These are phyloP conservation scores for Eptesicus fuscus DNA, from an alignment of 2,113 vertebrate species.

Conservation along the genomic window DNA sequence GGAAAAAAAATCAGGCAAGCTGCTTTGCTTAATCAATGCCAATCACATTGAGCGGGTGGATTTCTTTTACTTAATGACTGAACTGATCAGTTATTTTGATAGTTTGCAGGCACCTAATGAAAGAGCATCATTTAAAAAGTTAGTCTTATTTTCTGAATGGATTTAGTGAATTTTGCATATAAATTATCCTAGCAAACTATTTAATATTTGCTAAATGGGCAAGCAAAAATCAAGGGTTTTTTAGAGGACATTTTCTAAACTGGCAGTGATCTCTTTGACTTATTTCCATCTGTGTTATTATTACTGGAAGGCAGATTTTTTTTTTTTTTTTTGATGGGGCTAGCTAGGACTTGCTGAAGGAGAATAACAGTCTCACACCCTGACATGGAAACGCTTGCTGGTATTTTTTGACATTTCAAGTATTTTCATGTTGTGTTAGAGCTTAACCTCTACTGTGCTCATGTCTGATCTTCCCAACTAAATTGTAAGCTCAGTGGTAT, in stretches of 20 bases:
- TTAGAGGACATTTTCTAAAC: conserved; percentile 53
- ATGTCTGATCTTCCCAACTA: conserved; percentile 36
- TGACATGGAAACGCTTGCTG: conserved; percentile 10
- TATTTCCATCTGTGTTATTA: conserved; percentile 38
- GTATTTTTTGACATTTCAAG: conserved; percentile 39
- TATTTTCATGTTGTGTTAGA: conserved; percentile 44
- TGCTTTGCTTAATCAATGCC: conserved; percentile 37
- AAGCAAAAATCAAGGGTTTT: conserved; percentile 45
- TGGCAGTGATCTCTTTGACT: conserved; percentile 37
- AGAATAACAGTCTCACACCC: background rate
- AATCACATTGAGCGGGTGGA: conserved; percentile 33
- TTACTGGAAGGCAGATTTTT: conserved; percentile 26
- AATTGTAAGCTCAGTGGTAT: conserved; percentile 13
- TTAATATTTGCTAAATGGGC: conserved; percentile 45
- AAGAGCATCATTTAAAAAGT: conserved; percentile 66
- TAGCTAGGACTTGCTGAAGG: conserved; percentile 10
- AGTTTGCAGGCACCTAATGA: conserved; percentile 63
- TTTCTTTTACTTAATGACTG: conserved; percentile 58
- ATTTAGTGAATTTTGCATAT: conserved; percentile 63
- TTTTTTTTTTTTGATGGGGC: background rate
- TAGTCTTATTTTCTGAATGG: conserved; percentile 62
- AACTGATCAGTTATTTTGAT: conserved; percentile 69
- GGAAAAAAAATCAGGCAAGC: background rate
- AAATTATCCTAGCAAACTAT: conserved; percentile 54
- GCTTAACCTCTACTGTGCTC: conserved; percentile 22